Percentiles rank a stretch among this genome's conserved stretches.
phyloP scores from a whole-genome alignment of 2,113 vertebrate species.

The Tautogolabrus adspersus region DNA sequence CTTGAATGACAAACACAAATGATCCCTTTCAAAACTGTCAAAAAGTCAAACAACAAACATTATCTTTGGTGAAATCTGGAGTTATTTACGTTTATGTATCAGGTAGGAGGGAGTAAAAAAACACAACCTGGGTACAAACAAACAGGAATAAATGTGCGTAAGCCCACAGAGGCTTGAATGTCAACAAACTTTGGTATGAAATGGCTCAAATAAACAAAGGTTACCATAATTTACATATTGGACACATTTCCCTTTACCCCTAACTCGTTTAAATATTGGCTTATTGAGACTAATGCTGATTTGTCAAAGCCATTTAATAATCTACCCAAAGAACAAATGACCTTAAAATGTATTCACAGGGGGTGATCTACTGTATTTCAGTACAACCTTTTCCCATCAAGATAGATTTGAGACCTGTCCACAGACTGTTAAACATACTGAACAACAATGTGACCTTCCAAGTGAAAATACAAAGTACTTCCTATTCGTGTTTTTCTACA shows the following conservation, averaged over 20 bases:
- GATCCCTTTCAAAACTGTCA: constrained; percentile 79
- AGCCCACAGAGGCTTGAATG: constrained; percentile 50
- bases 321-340: constrained; percentile 24
- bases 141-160: constrained; percentile 59
- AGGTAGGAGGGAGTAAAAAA: constrained; percentile 29
- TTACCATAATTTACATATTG: constrained; percentile 41
- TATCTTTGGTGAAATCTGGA: constrained; percentile 84
- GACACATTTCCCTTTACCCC: constrained; percentile 65
- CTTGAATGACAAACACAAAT: constrained; percentile 62
- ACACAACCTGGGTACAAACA: constrained; percentile 38
- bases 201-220: constrained; percentile 53
- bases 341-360: constrained; percentile 21
- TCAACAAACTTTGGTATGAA: constrained; percentile 68
- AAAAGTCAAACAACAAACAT: constrained; percentile 58
- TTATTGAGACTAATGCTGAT: constrained; percentile 41
- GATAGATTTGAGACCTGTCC: constrained; percentile 10
- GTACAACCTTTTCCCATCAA: constrained; percentile 13
- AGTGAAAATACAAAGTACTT: constrained; percentile 55
- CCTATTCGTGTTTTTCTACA: constrained; percentile 39
- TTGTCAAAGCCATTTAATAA: constrained; percentile 41
- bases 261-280: constrained; percentile 13
- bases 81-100: constrained; percentile 46
- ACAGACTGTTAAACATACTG: constrained; percentile 34
- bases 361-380: constrained; percentile 9
- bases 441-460: constrained; percentile 35